A percentile compares a stretch with the other conserved stretches of the same genome.
Evolutionary conservation across 2,113 vertebrate genomes (phyloP).

Genomic region (Desmodus rotundus): DNA sequence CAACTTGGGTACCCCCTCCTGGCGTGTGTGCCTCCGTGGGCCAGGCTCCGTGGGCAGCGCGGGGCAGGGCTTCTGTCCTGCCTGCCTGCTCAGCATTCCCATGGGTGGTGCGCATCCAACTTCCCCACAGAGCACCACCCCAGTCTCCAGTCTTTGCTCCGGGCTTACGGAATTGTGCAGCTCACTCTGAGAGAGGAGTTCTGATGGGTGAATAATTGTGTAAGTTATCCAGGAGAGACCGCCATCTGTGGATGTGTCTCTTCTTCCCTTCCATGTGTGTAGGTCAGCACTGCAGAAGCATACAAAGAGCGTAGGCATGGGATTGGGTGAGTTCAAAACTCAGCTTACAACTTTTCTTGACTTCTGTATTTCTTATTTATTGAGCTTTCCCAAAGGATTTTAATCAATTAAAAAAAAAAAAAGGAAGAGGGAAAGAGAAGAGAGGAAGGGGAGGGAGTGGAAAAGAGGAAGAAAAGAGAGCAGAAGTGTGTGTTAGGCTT

Average conservation of each 20-base stretch:
- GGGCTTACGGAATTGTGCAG: background rate
- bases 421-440: background rate
- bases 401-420: background rate
- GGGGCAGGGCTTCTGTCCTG: background rate
- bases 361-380: background rate
- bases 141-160: background rate
- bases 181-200: background rate
- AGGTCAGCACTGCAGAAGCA: background rate
- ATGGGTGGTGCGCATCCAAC: background rate
- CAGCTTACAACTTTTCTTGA: background rate
- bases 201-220: background rate
- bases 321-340: background rate
- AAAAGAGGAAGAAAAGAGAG: background rate
- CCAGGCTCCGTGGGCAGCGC: no score
- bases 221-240: background rate
- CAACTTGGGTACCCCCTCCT: accelerated
- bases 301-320: background rate
- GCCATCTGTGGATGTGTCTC: no score
- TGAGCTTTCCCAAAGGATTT: no score
- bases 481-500: background rate
- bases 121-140: background rate
- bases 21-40: background rate
- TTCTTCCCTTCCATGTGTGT: background rate
- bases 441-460: background rate
- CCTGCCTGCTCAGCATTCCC: background rate